These are phyloP conservation scores for Antennarius striatus DNA, from an alignment of 2,113 vertebrate genomes.

Conservation along the genomic window DNA sequence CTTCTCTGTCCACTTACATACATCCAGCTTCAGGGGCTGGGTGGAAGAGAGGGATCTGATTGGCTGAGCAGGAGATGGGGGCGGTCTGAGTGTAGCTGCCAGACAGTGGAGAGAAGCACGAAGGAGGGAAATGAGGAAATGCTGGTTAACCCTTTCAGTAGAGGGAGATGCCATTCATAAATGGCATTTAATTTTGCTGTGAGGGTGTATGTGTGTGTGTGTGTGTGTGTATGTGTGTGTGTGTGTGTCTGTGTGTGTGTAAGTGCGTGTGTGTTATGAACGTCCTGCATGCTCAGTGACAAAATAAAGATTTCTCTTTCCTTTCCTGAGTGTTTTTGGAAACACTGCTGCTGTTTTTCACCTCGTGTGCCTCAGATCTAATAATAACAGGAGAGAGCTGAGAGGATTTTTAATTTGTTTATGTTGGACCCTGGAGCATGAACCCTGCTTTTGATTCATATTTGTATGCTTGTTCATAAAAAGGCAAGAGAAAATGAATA, in stretches of 20 bases:
- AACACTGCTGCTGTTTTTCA: no score
- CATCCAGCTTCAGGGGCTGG: constrained; percentile 58
- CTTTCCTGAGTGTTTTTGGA: no score
- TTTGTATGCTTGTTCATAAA: no score
- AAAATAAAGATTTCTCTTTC: no score
- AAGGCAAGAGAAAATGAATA: no score
- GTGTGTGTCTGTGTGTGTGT: neutral
- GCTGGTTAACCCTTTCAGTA: constrained; percentile 51
- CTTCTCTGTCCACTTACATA: constrained; percentile 61
- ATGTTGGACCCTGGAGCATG: no score
- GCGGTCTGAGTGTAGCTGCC: constrained; percentile 25
- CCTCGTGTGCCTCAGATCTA: no score
- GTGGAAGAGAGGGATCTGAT: constrained; percentile 46
- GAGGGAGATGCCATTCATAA: constrained; percentile 23
- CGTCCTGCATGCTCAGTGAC: no score
- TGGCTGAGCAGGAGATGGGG: constrained; percentile 49
- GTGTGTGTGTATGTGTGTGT: no score
- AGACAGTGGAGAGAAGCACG: constrained; percentile 19
- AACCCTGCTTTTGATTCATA: no score
- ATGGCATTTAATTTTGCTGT: neutral
- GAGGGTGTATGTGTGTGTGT: neutral
- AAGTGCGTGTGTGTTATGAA: neutral
- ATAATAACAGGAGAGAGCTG: no score
- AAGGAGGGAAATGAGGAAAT: constrained; percentile 6
- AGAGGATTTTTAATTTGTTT: no score